These are phyloP conservation scores for Sorex fumeus DNA, from an alignment of 2,113 vertebrate genomes.

Conservation along the genomic window DNA sequence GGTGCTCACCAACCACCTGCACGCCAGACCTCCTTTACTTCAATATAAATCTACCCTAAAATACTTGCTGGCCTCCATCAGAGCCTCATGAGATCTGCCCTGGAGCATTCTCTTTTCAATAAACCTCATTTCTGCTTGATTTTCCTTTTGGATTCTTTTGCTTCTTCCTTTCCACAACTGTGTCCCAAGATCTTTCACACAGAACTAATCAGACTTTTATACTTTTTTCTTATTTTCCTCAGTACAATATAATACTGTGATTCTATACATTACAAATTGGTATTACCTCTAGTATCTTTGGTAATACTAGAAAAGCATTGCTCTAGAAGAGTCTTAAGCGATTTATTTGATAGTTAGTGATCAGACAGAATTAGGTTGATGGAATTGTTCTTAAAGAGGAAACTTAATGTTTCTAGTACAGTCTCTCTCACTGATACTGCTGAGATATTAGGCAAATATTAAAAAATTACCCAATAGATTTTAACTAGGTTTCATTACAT, in stretches of 20 bases:
- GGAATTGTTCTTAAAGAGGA: background rate
- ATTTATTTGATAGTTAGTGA: background rate
- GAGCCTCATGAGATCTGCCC: no score
- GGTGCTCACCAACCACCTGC: no score
- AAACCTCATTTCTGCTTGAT: no score
- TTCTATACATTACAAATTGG: constrained; percentile 38
- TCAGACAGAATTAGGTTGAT: background rate
- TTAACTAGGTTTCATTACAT: constrained; percentile 27
- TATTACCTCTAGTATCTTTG: no score
- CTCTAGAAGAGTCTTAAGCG: background rate
- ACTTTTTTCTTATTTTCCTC: constrained; percentile 45
- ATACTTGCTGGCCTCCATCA: no score
- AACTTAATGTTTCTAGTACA: background rate
- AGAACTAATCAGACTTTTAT: background rate
- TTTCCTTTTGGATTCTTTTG: no score
- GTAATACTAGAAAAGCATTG: background rate
- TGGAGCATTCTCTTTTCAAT: no score
- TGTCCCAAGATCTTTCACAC: background rate
- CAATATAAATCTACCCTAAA: no score
- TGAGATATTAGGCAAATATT: background rate
- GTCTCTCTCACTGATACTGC: background rate
- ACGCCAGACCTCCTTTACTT: no score
- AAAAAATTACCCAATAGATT: constrained; percentile 1
- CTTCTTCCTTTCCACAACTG: no score
- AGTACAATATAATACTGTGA: background rate